Conservation (phyloP, 1,140 invertebrate species). For the Drosophila kohkoa region DNA sequence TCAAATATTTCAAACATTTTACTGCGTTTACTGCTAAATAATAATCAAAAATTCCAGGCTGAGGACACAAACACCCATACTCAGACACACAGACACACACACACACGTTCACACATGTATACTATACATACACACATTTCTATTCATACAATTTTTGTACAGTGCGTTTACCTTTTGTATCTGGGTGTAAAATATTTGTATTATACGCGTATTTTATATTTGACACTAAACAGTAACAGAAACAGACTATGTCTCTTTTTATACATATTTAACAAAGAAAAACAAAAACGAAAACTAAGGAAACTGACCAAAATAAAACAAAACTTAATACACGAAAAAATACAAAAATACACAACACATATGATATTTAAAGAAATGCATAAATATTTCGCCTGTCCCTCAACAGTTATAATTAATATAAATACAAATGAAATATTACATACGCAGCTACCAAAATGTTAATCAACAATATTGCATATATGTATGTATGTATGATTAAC, state of each 20-base stretch:
- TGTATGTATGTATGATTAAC: conserved; percentile 8
- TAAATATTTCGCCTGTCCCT: conserved; percentile 26
- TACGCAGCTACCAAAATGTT: conserved; percentile 35
- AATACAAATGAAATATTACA: conserved; percentile 42
- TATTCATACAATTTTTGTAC: conserved; percentile 68
- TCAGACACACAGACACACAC: conserved; percentile 39
- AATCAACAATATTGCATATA: conserved; percentile 37
- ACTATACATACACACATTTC: conserved; percentile 18
- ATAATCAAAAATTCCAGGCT: conserved; percentile 79
- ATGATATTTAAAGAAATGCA: conserved; percentile 18
- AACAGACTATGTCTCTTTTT: conserved; percentile 68
- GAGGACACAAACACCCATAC: conserved; percentile 52
- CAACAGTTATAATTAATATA: conserved; percentile 42
- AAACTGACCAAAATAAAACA: conserved; percentile 53
- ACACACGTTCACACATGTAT: conserved; percentile 17
- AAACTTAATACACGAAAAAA: conserved; percentile 27
- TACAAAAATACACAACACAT: conserved; percentile 4
- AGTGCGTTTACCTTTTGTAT: conserved; percentile 77
- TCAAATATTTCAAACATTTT: conserved; percentile 78
- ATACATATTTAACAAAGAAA: conserved; percentile 68
- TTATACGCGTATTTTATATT: conserved; percentile 79
- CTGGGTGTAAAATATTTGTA: conserved; percentile 74
- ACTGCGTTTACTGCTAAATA: conserved; percentile 76
- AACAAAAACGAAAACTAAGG: conserved; percentile 47
- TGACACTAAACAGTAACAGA: conserved; percentile 58